Evolutionary conservation across 2,888 invertebrate genomes (phyloP).

Genomic region (Gerris lacustris): DNA sequence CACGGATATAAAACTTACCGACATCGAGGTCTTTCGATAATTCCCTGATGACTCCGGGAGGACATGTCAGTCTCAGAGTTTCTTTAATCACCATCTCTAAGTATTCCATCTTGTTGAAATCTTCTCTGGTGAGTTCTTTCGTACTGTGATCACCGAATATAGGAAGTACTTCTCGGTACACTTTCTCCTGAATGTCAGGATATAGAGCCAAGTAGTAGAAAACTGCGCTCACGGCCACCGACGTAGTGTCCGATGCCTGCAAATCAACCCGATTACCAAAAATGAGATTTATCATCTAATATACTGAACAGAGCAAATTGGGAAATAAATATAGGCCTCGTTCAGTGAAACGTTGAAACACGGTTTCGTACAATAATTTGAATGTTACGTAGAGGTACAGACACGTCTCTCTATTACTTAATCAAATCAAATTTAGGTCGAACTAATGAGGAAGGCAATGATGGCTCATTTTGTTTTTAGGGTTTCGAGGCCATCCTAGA

Average conservation of each 20-base stretch:
- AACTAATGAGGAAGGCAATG: too few relatives aligned
- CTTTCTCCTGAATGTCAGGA: neutral
- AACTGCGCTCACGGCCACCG: neutral
- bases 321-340: too few relatives aligned
- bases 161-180: neutral
- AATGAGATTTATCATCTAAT: too few relatives aligned
- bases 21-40: neutral
- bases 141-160: neutral
- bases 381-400: too few relatives aligned
- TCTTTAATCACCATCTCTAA: slow-evolving; percentile 5
- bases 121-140: neutral
- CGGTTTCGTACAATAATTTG: too few relatives aligned
- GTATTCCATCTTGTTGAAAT: neutral
- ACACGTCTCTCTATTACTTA: too few relatives aligned
- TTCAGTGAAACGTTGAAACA: too few relatives aligned
- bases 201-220: neutral
- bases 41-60: neutral
- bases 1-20: neutral
- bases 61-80: neutral
- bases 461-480: too few relatives aligned
- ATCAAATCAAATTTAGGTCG: too few relatives aligned
- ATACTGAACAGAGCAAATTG: too few relatives aligned
- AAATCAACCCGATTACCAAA: neutral
- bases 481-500: too few relatives aligned
- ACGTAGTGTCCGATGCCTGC: slow-evolving; percentile 1